A percentile compares a stretch with the other conserved stretches of the same genome.
These are phyloP conservation scores for Ennomos erosarius DNA, from an alignment of 2,888 invertebrate genomes.

Conservation along the genomic window DNA sequence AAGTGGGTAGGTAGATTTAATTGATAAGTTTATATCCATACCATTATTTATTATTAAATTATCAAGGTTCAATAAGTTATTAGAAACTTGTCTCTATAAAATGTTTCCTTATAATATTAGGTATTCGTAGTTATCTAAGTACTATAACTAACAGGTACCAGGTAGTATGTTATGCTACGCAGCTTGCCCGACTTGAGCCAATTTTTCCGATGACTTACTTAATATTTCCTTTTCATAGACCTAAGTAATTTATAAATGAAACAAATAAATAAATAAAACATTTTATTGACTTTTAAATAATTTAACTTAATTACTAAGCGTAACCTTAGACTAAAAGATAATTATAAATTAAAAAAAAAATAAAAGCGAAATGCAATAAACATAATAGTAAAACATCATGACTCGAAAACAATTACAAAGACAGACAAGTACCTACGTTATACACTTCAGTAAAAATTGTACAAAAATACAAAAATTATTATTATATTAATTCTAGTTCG, in stretches of 20 bases:
- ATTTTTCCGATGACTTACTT: too few relatives aligned
- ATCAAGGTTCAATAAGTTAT: too few relatives aligned
- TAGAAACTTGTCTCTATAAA: too few relatives aligned
- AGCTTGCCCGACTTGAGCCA: too few relatives aligned
- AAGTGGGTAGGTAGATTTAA: too few relatives aligned
- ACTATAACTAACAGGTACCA: too few relatives aligned
- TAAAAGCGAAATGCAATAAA: conserved; percentile 68
- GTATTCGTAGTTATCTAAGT: too few relatives aligned
- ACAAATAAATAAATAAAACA: conserved; percentile 70
- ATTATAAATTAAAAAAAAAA: conserved; percentile 67
- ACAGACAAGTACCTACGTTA: conserved; percentile 7
- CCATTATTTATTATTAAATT: too few relatives aligned
- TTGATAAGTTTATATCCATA: too few relatives aligned
- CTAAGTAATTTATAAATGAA: conserved; percentile 52
- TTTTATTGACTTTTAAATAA: conserved; percentile 85
- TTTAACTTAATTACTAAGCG: conserved; percentile 81
- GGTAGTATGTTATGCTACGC: too few relatives aligned
- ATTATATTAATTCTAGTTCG: conserved; percentile 25
- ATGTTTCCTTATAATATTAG: too few relatives aligned
- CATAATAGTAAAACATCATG: conserved; percentile 48
- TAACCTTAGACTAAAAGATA: conserved; percentile 70
- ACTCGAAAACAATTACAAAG: conserved; percentile 45
- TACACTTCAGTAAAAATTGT: conserved; percentile 31
- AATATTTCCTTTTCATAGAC: conserved; percentile 1
- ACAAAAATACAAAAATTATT: conserved; percentile 42